Percentiles rank a stretch among this genome's conserved stretches.
These are phyloP conservation scores for Melanotaenia nigrans DNA, from an alignment of 2,797 vertebrate species.

Conservation along the genomic window DNA sequence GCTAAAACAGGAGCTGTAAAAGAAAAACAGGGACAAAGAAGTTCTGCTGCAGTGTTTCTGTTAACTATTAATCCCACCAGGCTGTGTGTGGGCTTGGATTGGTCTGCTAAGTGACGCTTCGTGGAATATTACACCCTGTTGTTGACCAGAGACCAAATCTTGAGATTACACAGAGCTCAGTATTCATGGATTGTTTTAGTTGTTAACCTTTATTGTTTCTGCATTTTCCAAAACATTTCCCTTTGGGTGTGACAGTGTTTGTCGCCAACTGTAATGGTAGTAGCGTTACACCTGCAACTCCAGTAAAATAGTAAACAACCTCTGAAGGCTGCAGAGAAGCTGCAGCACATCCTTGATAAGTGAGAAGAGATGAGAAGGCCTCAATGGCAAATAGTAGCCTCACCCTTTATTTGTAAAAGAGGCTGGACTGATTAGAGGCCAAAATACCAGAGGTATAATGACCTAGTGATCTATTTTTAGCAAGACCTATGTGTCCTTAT, in stretches of 20 bases:
- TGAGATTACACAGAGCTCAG: slow-evolving; percentile 28
- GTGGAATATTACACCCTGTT: slow-evolving; percentile 31
- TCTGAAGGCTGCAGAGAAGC: slow-evolving; percentile 46
- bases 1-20: slow-evolving; percentile 73
- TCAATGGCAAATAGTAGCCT: slow-evolving; percentile 75
- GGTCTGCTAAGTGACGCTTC: slow-evolving; percentile 47
- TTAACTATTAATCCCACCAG: slow-evolving; percentile 83
- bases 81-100: slow-evolving; percentile 44
- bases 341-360: slow-evolving; percentile 76
- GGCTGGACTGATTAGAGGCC: slow-evolving; percentile 56
- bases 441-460: slow-evolving; percentile 19
- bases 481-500: neutral
- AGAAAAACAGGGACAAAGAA: slow-evolving; percentile 60
- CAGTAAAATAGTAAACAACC: slow-evolving; percentile 56
- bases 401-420: slow-evolving; percentile 74
- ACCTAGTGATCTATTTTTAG: slow-evolving; percentile 15
- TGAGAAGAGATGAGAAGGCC: slow-evolving; percentile 58
- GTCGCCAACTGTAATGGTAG: neutral
- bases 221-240: slow-evolving; percentile 3
- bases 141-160: slow-evolving; percentile 33
- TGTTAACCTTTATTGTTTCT: neutral
- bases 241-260: slow-evolving; percentile 32
- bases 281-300: slow-evolving; percentile 17
- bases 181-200: slow-evolving; percentile 13
- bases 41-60: slow-evolving; percentile 60